Base-by-base conservation (phyloP, 2,888 invertebrate species). In the Agrochola lota region DNA sequence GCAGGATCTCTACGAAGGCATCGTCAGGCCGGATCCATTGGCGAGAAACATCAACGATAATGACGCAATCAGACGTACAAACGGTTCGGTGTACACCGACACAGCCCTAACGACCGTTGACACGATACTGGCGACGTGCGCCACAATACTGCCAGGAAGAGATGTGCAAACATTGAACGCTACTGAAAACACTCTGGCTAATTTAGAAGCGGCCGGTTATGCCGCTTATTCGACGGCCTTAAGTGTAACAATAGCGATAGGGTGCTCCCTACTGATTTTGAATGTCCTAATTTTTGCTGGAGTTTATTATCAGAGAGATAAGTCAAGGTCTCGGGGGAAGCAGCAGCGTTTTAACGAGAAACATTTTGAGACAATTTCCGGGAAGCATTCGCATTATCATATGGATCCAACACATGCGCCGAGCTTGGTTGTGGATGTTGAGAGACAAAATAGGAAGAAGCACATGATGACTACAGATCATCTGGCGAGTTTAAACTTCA, bases 1-100 rank as follows among this genome's bases (percentile, higher is more conserved):
- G 93, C 98, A 98, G 87, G 98, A 98, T 83, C 96, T 99, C 43
- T 99, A 99, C 95, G 99, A 99, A 93, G 99, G 99, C 69, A 97
- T 98, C 66, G 98, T 99, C 52, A 97, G 99, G 82, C 98, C 98
- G 17, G 98, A 98, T 95, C 98, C 98, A n/a, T 96, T 98, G 81
- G 97, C 97, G 60, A 96, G 98, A 84, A 97, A 97, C 85, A 95
- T 95, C 84, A 97, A 97, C 86, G 97, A 97, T 49, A 97, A 97
- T 66, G 98, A 98, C 83, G 97, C 97, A 80, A 96, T 97, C 81
- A 96, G 97, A 86, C 96, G 97, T 86, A 92, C 96, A 17, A 97
- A 97, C 80, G 94, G 94, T 30, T 93, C 95, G 15, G 93, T 93
- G 59, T 96, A 96, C 84, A 97, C 97, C 43, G 97, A 98, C 77